Conservation (phyloP, 2,113 vertebrate genomes). For the Fregata magnificens region DNA sequence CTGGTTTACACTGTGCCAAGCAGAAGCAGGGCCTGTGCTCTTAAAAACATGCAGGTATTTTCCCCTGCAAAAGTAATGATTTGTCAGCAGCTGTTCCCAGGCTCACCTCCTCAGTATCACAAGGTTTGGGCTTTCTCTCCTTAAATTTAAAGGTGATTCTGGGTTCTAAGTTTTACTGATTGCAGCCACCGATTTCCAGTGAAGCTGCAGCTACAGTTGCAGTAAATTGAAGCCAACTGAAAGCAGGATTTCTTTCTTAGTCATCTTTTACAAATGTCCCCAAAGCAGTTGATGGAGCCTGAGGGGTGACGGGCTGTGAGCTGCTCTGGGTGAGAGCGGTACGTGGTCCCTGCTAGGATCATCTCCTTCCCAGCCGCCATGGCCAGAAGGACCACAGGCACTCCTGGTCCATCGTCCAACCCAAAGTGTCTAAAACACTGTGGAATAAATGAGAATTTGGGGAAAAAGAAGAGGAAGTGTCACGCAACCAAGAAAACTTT, state of each 20-base stretch:
- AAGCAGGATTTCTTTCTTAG: neutral
- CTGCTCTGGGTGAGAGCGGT: neutral
- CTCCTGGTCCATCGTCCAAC: neutral
- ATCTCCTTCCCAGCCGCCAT: fast-evolving
- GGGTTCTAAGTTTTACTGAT: neutral
- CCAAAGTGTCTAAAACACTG: neutral
- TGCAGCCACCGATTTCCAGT: neutral
- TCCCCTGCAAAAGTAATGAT: neutral
- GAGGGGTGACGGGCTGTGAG: neutral
- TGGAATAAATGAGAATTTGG: neutral
- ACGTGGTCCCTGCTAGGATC: fast-evolving
- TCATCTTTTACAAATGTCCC: neutral
- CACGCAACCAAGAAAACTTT: neutral
- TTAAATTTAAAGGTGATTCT: neutral
- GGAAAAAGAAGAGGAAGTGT: neutral
- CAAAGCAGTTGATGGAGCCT: fast-evolving
- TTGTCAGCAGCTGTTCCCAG: neutral
- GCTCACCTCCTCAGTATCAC: fast-evolving
- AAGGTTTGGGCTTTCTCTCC: neutral
- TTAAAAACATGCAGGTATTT: neutral
- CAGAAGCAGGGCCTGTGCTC: neutral
- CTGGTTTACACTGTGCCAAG: neutral
- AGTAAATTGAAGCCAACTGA: neutral
- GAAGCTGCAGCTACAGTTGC: neutral
- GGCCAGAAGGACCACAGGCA: neutral